Base-by-base conservation (phyloP, 2,888 invertebrate species). In the Lochmaea crataegi region DNA sequence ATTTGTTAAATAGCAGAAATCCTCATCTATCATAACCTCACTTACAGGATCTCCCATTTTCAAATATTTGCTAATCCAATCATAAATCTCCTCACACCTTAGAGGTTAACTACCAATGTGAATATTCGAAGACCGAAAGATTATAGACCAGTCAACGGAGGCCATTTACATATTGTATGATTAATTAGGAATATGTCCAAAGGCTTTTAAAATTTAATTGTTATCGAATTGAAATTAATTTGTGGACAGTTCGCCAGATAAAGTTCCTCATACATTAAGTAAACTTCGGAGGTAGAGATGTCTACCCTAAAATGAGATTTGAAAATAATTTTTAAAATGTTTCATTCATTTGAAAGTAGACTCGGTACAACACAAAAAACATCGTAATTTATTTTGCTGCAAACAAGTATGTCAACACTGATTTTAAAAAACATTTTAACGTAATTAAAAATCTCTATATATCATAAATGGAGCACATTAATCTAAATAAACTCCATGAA, bases 1-100 rank as follows among this genome's bases (percentile, higher is more conserved):
- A 48, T 48, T 48, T n/a, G 48, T 48, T 48, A 48, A 48, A 48
- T 48, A 48, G 48, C 48, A 48, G 48, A 7, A 48, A 48, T 48
- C 48, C 48, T 48, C 48, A 48, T 48, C 48, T 48, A 48, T 48
- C 48, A 48, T n/a, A 48, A 48, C 48, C 48, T 48, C 48, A 48
- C 48, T 48, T 48, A 14, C 14, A 14, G 48, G n/a, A 48, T 48
- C 48, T n/a, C n/a, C 48, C 48, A 48, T 48, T 48, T 48, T 48
- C 48, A 14, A 48, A 48, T 48, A 48, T 48, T n/a, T 48, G 48
- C 48, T 48, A 48, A 48, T 48, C 48, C 48, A 48, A 48, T 48
- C 48, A 48, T 48, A 48, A 48, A 48, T 48, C 48, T 48, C 48
- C 48, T 48, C n/a, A 48, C 48, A 48, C 48, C 48, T 48, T 48